Base-by-base conservation (phyloP, 2,888 invertebrate genomes). In the Plutella xylostella region DNA sequence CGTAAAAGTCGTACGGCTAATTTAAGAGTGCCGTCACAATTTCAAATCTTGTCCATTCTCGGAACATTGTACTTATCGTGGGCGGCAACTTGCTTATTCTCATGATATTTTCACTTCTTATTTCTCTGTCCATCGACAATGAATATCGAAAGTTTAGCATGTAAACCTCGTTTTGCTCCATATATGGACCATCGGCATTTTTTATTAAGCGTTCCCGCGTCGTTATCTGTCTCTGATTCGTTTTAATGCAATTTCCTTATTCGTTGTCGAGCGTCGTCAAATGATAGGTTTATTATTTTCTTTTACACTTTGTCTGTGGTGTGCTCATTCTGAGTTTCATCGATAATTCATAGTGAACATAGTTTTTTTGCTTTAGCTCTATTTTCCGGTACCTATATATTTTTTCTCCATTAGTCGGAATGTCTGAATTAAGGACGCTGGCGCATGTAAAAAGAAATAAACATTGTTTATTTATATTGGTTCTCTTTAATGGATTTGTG, bases 401-500 rank as follows among this genome's bases (percentile, higher is more conserved):
- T 66, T 68, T 70, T 64, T 48, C 52, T 50, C 50, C 66, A 69
- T 71, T 64, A 67, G 69, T 76, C 63, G 68, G 58, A 68, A 71
- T 75, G 70, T 69, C 68, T 72, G 71, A 73, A 71, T 76, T 72
- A 72, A 61, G 56, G 55, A 57, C 56, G 60, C 51, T 51, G 51
- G 52, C 51, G 53, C 54, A 55, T 54, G 60, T 57, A 55, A 43
- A 21, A 43, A 39, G 43, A 47, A 41, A 40, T 34, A 57, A 55
- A 55, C 51, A 58, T 58, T 57, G 58, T 77, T 77, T 80, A 82
- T 80, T 80, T 82, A 78, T 80, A 80, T 79, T 72, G 65, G 63
- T 62, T 61, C 57, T 67, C 63, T 72, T 42, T 82, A 82, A 82
- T 82, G 82, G 80, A 79, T 74, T 80, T 80, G 61, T 61, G 82